Conservation (phyloP, 2,888 invertebrate genomes). For the Dorcus parallelipipedus region DNA sequence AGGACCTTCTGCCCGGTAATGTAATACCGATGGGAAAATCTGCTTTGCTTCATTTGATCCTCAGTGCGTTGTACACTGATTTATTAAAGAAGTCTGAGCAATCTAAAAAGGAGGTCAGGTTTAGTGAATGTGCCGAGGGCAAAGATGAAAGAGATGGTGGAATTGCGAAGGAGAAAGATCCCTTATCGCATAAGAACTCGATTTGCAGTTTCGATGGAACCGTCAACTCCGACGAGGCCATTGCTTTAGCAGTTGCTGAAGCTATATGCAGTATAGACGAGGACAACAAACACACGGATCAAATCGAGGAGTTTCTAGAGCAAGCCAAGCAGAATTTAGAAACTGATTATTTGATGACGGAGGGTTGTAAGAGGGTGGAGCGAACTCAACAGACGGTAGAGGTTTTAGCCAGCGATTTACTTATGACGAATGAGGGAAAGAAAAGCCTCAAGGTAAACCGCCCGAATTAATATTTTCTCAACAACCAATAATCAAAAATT, state of each 20-base stretch:
- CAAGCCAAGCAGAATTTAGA: constrained; percentile 52
- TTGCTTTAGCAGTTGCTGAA: constrained; percentile 72
- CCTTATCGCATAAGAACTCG: constrained; percentile 26
- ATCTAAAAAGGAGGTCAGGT: constrained; percentile 30
- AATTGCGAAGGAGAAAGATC: neutral
- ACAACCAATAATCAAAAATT: constrained; percentile 1
- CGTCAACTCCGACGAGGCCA: constrained; percentile 41
- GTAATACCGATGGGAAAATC: constrained; percentile 69
- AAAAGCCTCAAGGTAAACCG: constrained; percentile 50
- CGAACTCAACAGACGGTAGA: constrained; percentile 52
- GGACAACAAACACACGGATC: constrained; percentile 74
- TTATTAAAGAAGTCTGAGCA: constrained; percentile 54
- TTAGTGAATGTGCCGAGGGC: constrained; percentile 16
- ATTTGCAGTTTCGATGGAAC: constrained; percentile 31
- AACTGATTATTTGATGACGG: constrained; percentile 26
- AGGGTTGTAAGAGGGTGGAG: constrained; percentile 47
- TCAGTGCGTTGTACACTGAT: constrained; percentile 67
- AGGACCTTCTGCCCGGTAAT: constrained; percentile 67
- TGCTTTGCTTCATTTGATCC: constrained; percentile 67
- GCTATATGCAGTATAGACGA: constrained; percentile 77
- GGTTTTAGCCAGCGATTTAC: constrained; percentile 60
- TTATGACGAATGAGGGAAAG: constrained; percentile 60
- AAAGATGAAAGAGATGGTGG: neutral
- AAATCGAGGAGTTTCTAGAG: constrained; percentile 63
- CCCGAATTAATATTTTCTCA: no score